Evolutionary conservation across 2,113 vertebrate species (phyloP).

Genomic region (Cervus canadensis): DNA sequence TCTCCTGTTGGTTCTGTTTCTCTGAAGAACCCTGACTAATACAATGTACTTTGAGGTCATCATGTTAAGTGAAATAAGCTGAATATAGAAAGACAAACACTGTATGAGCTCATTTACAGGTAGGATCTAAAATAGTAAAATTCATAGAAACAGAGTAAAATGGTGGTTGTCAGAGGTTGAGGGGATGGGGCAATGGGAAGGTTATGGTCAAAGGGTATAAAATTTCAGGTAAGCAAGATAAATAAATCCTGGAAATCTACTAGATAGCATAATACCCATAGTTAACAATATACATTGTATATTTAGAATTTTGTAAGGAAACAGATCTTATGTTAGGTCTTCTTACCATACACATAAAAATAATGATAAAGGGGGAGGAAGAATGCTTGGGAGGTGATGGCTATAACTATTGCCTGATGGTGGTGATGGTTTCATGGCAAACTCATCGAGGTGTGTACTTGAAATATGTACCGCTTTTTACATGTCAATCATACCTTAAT

Average conservation of each 20-base stretch:
- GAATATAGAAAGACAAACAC: not conserved
- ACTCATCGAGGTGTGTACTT: not conserved
- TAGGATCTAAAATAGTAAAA: not conserved
- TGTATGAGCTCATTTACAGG: not conserved
- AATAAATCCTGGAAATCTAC: not conserved
- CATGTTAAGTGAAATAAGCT: not conserved
- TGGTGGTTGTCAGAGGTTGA: not conserved
- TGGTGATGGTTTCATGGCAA: not conserved
- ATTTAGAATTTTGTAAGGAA: not conserved
- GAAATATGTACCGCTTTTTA: not conserved
- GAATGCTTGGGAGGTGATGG: not conserved
- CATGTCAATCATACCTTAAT: not conserved
- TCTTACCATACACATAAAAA: not conserved
- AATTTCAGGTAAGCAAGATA: not conserved
- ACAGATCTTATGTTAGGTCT: too few relatives aligned
- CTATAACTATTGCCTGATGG: not conserved
- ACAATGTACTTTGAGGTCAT: not conserved
- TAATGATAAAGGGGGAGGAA: not conserved
- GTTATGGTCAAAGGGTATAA: not conserved
- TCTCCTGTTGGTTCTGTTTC: not conserved
- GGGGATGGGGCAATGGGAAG: too few relatives aligned
- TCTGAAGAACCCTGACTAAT: not conserved
- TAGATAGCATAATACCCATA: not conserved
- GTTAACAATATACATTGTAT: not conserved
- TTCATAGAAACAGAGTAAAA: not conserved